Evolutionary conservation across 2,113 vertebrate species (phyloP).

Genomic region (Neofelis nebulosa): DNA sequence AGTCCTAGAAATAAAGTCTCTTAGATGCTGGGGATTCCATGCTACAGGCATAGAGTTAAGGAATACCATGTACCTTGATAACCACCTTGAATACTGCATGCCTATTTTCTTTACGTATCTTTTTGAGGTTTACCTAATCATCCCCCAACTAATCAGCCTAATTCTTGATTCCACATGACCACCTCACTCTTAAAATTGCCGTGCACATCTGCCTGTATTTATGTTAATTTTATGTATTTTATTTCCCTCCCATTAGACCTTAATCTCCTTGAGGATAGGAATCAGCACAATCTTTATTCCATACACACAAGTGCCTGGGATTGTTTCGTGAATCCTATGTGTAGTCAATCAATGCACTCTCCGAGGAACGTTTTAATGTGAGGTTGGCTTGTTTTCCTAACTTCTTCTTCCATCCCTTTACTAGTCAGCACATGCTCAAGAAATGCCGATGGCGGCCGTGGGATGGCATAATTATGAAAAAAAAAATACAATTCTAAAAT

Average conservation of each 20-base stretch:
- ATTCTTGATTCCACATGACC: slow-evolving; percentile 12
- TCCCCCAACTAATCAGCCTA: slow-evolving; percentile 16
- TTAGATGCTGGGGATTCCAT: background rate
- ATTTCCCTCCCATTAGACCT: slow-evolving; percentile 53
- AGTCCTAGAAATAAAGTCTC: background rate
- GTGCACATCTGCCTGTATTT: slow-evolving; percentile 68
- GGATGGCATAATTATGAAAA: background rate
- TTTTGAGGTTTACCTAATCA: slow-evolving; percentile 35
- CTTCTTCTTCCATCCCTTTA: background rate
- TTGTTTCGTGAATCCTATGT: background rate
- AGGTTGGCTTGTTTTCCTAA: background rate
- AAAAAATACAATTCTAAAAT: slow-evolving; percentile 17
- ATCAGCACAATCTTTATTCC: slow-evolving; percentile 35
- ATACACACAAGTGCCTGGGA: background rate
- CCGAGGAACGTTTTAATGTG: background rate
- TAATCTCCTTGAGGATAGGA: slow-evolving; percentile 52
- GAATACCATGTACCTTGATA: background rate
- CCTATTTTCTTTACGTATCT: slow-evolving; percentile 2
- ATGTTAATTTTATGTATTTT: slow-evolving; percentile 64
- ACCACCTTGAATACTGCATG: background rate
- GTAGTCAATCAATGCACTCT: background rate
- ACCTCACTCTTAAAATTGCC: background rate
- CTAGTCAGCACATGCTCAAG: background rate
- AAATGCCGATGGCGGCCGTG: background rate
- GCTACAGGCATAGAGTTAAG: background rate